phyloP scores from a whole-genome alignment of 2,888 invertebrate species.

The Ennomos quercinarius region DNA sequence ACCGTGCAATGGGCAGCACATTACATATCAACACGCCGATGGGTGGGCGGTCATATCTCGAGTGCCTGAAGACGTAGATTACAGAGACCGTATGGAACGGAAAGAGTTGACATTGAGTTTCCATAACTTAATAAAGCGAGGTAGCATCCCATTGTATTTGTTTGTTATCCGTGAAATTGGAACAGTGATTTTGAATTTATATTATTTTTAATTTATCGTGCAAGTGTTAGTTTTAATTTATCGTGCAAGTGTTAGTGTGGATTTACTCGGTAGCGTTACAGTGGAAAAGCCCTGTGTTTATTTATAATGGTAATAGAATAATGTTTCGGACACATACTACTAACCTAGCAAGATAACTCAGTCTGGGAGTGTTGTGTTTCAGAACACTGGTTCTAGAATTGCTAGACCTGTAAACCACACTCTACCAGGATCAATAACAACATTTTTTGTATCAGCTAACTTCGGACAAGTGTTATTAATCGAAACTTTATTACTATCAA shows the following conservation, averaged over 20 bases:
- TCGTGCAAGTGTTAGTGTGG: constrained; percentile 6
- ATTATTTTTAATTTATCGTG: too few relatives aligned
- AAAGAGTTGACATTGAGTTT: constrained; percentile 79
- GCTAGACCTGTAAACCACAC: too few relatives aligned
- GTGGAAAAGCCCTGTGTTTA: constrained; percentile 8
- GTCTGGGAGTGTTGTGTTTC: too few relatives aligned
- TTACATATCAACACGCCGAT: constrained; percentile 66
- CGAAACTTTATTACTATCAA: too few relatives aligned
- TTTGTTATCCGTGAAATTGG: constrained; percentile 4
- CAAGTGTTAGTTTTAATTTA: background rate
- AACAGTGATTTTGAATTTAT: constrained; percentile 27
- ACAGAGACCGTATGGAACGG: constrained; percentile 72
- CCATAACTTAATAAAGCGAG: constrained; percentile 81
- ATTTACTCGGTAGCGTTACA: constrained; percentile 1
- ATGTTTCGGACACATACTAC: background rate
- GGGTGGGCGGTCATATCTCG: constrained; percentile 51
- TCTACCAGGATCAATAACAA: too few relatives aligned
- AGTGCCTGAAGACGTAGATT: constrained; percentile 50
- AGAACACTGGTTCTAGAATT: too few relatives aligned
- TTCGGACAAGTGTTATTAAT: too few relatives aligned
- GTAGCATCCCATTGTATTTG: constrained; percentile 56
- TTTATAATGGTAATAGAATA: constrained; percentile 9
- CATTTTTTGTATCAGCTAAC: too few relatives aligned
- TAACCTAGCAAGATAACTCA: too few relatives aligned
- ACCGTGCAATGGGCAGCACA: constrained; percentile 74